phyloP scores from a whole-genome alignment of 2,113 vertebrate species.

The Fulmarus glacialis region DNA sequence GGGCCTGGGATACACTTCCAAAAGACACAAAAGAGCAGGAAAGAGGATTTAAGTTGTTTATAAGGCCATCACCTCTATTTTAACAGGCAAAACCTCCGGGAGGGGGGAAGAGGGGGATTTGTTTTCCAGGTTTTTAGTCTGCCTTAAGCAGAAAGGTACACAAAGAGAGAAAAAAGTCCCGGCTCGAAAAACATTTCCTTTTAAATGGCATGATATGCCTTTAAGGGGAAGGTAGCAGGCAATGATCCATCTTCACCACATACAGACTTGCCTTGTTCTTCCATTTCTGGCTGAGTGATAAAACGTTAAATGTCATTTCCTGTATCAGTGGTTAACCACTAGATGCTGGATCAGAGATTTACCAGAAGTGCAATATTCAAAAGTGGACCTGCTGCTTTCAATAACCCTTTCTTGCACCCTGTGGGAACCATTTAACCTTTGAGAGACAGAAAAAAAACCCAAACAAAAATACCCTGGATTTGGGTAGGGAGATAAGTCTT shows the following conservation, averaged over 20 bases:
- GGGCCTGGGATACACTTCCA: background rate
- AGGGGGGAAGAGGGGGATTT: background rate
- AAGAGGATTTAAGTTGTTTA: conserved; percentile 28
- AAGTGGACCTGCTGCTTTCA: conserved; percentile 71
- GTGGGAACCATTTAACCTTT: conserved; percentile 73
- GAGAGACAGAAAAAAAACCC: background rate
- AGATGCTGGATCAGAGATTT: conserved; percentile 79
- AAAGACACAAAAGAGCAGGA: conserved; percentile 30
- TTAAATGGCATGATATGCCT: conserved; percentile 53
- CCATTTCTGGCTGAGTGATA: conserved; percentile 79
- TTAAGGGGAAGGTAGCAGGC: conserved; percentile 73
- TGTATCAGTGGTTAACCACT: conserved; percentile 81
- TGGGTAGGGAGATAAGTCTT: background rate
- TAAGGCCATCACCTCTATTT: background rate
- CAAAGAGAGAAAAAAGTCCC: background rate
- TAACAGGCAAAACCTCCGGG: background rate
- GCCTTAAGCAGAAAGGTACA: conserved; percentile 13
- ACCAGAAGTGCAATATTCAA: conserved; percentile 78
- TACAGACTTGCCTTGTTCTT: conserved; percentile 78
- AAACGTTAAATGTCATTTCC: conserved; percentile 82
- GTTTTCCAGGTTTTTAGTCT: background rate
- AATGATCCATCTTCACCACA: conserved; percentile 68
- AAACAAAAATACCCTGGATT: background rate
- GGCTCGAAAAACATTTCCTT: background rate
- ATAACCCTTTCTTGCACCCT: conserved; percentile 71